Evolutionary conservation across 2,113 vertebrate genomes (phyloP), one percentile per base, ranked within the genome.

Genomic region (Onychorhynchus coronatus): DNA sequence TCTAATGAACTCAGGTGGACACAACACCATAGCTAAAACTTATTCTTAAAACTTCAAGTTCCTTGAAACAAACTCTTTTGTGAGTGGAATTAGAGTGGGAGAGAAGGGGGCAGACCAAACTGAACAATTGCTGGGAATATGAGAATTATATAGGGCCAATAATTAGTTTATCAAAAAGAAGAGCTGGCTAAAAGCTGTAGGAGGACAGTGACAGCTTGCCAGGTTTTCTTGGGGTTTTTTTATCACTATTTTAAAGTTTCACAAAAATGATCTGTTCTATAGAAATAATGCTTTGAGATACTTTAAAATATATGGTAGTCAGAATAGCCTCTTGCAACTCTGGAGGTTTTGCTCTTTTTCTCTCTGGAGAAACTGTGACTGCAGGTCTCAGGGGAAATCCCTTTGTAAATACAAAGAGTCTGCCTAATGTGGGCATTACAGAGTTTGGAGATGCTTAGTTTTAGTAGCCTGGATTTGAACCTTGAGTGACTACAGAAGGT

Each of bases 111-210:
- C 46, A 93, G 88, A 95, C 19, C n/a, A 94, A 86, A 90, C 46
- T 2, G 39, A 93, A 93, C 93, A 92, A 92, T 46, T 93, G 24
- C 72, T 78, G 65, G 19, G 65, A 95, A 95, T 71, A 56, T 50
- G 75, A 91, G 61, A 91, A 80, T 93, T 95, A 89, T 67, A 68
- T 77, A 86, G 91, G 83, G 65, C 56, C 35, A 92, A 74, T 94
- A 93, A 88, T 63, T 53, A 91, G 62, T 91, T 93, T 95, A 88
- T 93, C 90, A 93, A 77, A 95, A 85, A 71, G 81, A 96, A 95
- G 90, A 90, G 79, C 72, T 96, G 92, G 82, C 85, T 96, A 86
- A 92, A 91, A 95, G 86, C 77, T 92, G 95, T 96, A 68, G 95
- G 92, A 92, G 90, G 90, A 95, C 25, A 61, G 70, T 94, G 93